phyloP scores from a whole-genome alignment of 37 sponge, comb jelly and placozoan species.

The Geodia barretti region DNA sequence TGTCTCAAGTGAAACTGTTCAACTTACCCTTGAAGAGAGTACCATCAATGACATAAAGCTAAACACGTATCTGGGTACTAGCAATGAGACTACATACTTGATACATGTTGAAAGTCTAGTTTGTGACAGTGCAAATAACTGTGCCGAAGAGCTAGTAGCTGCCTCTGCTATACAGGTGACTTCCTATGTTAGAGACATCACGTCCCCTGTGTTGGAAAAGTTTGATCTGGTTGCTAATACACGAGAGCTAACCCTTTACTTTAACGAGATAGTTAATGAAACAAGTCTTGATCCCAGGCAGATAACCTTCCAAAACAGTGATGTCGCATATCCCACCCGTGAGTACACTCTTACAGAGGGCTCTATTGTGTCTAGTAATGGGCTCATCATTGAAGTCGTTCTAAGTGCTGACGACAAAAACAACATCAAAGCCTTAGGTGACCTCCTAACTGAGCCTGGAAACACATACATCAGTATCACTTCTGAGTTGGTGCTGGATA shows the following conservation, averaged over 20 bases:
- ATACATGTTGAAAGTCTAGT: conserved; percentile 16
- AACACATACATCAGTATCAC: conserved; percentile 82
- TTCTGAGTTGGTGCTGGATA: conserved; percentile 73
- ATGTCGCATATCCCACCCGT: conserved; percentile 38
- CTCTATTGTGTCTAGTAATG: conserved; percentile 1
- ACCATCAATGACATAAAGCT: conserved; percentile 58
- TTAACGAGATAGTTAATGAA: conserved; percentile 78
- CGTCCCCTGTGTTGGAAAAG: conserved; percentile 49
- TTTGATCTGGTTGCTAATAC: conserved; percentile 73
- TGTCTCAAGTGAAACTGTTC: conserved; percentile 22
- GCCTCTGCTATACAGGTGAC: conserved; percentile 37
- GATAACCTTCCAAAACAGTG: conserved; percentile 64
- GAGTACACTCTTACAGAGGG: conserved; percentile 50
- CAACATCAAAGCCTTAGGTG: conserved; percentile 56
- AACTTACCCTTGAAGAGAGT: conserved; percentile 3
- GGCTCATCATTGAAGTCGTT: conserved; percentile 30
- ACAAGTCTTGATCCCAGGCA: conserved; percentile 52
- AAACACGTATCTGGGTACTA: conserved; percentile 47
- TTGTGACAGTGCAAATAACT: conserved; percentile 74
- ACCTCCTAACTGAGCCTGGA: conserved; percentile 51
- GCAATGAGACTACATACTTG: conserved; percentile 55
- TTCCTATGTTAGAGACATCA: conserved; percentile 53
- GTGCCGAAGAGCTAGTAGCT: conserved; percentile 32
- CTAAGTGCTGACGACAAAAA: conserved; percentile 48
- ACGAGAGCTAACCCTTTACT: conserved; percentile 53